These are phyloP conservation scores for Endotricha flammealis DNA, from an alignment of 2,888 invertebrate genomes.

Conservation along the genomic window DNA sequence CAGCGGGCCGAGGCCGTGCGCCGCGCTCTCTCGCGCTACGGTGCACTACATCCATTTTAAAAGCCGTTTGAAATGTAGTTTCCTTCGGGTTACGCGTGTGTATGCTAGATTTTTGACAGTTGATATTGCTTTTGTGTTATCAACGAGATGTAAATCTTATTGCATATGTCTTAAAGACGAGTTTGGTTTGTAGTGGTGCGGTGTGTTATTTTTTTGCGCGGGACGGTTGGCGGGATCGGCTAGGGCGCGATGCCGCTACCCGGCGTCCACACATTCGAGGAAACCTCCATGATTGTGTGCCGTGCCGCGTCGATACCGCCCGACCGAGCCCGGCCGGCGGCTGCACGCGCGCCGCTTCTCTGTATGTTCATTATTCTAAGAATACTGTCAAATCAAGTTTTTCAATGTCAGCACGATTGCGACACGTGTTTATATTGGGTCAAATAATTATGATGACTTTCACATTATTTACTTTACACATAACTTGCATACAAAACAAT, in stretches of 20 bases:
- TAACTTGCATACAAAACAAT: constrained; percentile 10
- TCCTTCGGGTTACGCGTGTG: constrained; percentile 70
- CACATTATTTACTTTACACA: constrained; percentile 26
- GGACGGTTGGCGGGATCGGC: constrained; percentile 63
- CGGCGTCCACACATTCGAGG: constrained; percentile 62
- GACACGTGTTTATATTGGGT: constrained; percentile 40
- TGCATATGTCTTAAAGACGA: constrained; percentile 47
- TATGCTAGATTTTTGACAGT: constrained; percentile 78
- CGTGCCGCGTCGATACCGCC: constrained; percentile 45
- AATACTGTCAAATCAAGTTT: constrained; percentile 16
- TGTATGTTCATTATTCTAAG: constrained; percentile 17
- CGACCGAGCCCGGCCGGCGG: constrained; percentile 17
- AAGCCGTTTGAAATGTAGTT: constrained; percentile 66
- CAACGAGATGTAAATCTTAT: constrained; percentile 62
- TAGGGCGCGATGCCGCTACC: constrained; percentile 50
- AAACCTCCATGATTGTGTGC: constrained; percentile 55
- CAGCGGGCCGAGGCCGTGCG: constrained; percentile 74
- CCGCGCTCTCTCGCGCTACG: constrained; percentile 54
- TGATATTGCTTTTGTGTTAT: constrained; percentile 57
- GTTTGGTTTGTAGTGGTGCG: constrained; percentile 41
- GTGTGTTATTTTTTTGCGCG: constrained; percentile 72
- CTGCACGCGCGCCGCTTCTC: constrained; percentile 37
- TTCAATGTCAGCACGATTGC: constrained; percentile 31
- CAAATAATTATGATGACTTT: constrained; percentile 38
- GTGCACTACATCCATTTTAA: constrained; percentile 68